Percentiles rank a stretch among this genome's conserved stretches.
phyloP scores from a whole-genome alignment of 2,888 invertebrate genomes.

The Hypsopygia costalis region DNA sequence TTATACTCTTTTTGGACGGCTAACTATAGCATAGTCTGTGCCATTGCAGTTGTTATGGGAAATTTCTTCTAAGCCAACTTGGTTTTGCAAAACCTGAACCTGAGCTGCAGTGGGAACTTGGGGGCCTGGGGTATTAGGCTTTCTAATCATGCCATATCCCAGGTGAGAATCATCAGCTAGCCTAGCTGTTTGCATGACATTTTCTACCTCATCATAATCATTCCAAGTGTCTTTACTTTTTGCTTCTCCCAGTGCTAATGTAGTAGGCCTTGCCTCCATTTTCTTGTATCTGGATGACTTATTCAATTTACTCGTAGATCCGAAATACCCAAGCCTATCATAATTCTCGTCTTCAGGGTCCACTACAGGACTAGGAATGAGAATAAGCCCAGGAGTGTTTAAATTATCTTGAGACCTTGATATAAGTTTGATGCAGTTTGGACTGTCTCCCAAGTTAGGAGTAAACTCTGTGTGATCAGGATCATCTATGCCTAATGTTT shows the following conservation, averaged over 20 bases:
- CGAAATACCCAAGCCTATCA: constrained; percentile 90
- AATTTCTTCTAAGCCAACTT: constrained; percentile 72
- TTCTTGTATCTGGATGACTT: constrained; percentile 85
- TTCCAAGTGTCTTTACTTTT: constrained; percentile 81
- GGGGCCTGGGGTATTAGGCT: constrained; percentile 79
- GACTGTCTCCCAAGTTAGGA: constrained; percentile 67
- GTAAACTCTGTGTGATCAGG: constrained; percentile 85
- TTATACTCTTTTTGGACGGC: constrained; percentile 91
- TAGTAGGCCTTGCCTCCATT: constrained; percentile 82
- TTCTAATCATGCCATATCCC: constrained; percentile 89
- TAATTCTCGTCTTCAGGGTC: constrained; percentile 83
- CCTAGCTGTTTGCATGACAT: constrained; percentile 84
- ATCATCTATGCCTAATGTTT: constrained; percentile 87
- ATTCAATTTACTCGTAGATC: constrained; percentile 85
- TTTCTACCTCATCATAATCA: constrained; percentile 89
- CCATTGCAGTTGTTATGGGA: constrained; percentile 87
- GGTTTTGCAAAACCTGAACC: constrained; percentile 65
- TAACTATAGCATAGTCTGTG: constrained; percentile 90
- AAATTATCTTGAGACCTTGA: constrained; percentile 75
- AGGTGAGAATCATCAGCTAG: constrained; percentile 90
- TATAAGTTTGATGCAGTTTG: constrained; percentile 71
- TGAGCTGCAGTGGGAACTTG: constrained; percentile 76
- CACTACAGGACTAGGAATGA: constrained; percentile 69
- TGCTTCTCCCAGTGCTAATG: constrained; percentile 64
- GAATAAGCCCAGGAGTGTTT: constrained; percentile 70